phyloP scores from a whole-genome alignment of 2,113 vertebrate species.

The Alligator sinensis region DNA sequence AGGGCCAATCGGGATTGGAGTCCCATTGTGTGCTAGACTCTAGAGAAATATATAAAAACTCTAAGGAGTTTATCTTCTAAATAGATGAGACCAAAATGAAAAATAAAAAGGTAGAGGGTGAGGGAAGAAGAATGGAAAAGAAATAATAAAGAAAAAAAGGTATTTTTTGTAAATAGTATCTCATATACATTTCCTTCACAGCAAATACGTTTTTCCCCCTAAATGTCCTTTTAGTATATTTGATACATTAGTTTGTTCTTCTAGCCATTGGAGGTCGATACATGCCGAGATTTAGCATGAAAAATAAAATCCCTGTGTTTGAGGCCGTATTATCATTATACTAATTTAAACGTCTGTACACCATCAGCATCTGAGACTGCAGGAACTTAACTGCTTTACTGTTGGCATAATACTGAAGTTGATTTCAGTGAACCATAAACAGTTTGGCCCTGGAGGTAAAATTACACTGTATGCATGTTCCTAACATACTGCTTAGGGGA shows the following conservation, averaged over 20 bases:
- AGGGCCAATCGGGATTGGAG: not conserved
- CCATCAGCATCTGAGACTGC: conserved; percentile 35
- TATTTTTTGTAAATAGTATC: not conserved
- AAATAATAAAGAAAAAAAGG: not conserved
- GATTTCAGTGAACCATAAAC: conserved; percentile 84
- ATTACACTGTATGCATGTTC: conserved; percentile 84
- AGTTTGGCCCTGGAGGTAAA: conserved; percentile 84
- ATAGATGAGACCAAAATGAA: not conserved
- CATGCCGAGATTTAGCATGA: not conserved
- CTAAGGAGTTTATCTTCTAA: not conserved
- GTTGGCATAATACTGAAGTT: conserved; percentile 49
- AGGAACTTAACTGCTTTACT: conserved; percentile 46
- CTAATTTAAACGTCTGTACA: conserved; percentile 22
- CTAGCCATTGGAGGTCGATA: not conserved
- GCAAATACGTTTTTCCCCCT: not conserved
- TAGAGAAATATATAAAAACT: not conserved
- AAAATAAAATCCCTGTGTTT: conserved; percentile 6
- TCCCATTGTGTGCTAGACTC: not conserved
- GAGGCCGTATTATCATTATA: conserved; percentile 26
- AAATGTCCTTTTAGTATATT: not conserved
- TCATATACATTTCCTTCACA: not conserved
- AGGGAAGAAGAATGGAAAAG: not conserved
- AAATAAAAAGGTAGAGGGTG: no score
- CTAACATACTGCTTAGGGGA: conserved; percentile 84
- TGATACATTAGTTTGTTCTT: not conserved